phyloP scores from a whole-genome alignment of 2,113 vertebrate species.

The Laterallus jamaicensis region DNA sequence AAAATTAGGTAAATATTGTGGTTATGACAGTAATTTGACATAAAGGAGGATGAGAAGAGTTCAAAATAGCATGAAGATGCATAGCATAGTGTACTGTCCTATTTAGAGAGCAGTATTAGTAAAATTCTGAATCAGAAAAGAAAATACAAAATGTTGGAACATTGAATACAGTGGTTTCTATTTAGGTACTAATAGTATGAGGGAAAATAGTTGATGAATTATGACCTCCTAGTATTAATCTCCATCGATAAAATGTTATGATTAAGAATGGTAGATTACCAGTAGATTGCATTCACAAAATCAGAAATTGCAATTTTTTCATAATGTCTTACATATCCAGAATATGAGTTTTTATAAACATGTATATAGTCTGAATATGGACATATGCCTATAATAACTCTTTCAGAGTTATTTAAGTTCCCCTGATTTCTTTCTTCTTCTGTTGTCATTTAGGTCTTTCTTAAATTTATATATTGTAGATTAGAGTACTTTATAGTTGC shows the following conservation, averaged over 20 bases:
- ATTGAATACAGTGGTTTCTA: background rate
- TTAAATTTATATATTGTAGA: background rate
- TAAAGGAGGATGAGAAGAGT: background rate
- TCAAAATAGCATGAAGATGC: background rate
- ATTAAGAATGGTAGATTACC: background rate
- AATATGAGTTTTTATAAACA: background rate
- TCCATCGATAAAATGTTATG: background rate
- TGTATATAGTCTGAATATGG: background rate
- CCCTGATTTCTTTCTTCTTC: background rate
- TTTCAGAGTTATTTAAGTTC: background rate
- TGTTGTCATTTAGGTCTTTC: background rate
- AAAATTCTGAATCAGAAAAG: background rate
- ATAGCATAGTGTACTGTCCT: background rate
- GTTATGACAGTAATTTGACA: background rate
- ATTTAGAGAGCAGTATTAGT: background rate
- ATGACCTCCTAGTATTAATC: background rate
- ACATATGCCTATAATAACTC: background rate
- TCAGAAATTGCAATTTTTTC: background rate
- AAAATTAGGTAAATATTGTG: background rate
- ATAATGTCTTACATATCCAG: background rate
- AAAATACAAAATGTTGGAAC: background rate
- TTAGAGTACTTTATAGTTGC: background rate
- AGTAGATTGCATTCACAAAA: background rate
- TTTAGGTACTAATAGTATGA: background rate
- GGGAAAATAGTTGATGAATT: background rate